These are phyloP conservation scores for Stictonetta naevosa DNA, from an alignment of 2,113 vertebrate genomes.

Conservation along the genomic window DNA sequence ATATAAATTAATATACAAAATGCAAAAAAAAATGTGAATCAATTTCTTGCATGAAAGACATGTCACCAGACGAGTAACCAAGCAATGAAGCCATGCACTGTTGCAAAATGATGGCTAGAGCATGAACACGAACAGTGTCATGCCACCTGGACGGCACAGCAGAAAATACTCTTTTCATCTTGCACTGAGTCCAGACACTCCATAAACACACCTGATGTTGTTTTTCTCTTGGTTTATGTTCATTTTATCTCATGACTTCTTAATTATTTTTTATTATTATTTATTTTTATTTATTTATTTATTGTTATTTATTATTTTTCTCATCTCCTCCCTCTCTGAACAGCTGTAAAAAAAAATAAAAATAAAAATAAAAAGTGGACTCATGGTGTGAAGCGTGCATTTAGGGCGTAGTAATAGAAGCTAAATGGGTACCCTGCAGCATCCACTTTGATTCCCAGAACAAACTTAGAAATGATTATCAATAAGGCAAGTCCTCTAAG, in stretches of 20 bases:
- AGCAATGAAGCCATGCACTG: neutral
- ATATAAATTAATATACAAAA: neutral
- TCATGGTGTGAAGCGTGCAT: fast-evolving
- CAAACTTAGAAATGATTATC: neutral
- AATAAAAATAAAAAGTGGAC: neutral
- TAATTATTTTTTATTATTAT: too few species aligned
- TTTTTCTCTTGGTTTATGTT: neutral
- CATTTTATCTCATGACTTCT: neutral
- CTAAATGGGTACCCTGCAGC: neutral
- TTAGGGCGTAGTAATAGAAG: neutral
- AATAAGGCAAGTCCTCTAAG: neutral
- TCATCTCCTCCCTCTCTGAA: neutral
- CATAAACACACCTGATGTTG: neutral
- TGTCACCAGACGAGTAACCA: neutral
- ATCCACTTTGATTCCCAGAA: neutral
- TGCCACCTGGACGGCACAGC: fast-evolving
- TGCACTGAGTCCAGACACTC: neutral
- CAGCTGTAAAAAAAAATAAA: neutral
- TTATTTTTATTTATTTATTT: too few species aligned
- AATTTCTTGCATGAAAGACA: neutral
- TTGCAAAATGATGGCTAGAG: neutral
- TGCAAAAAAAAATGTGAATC: neutral
- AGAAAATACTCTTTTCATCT: neutral
- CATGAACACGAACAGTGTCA: neutral
- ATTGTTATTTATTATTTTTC: neutral